Base-by-base conservation (phyloP, 2,113 vertebrate species). In the Dryoscopus gambensis region DNA sequence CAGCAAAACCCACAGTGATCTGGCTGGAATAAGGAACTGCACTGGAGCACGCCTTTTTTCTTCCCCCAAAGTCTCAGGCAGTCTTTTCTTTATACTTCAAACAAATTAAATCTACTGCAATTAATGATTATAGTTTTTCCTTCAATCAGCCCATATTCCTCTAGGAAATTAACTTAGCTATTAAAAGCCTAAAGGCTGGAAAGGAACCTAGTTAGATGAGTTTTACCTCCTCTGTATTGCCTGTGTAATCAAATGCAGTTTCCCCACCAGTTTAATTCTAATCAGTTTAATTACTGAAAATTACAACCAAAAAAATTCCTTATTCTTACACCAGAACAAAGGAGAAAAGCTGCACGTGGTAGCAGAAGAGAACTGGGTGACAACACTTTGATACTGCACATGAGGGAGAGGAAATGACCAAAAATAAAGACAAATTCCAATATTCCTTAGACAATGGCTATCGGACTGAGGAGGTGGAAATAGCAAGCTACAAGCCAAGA, bases 251-350 rank as follows among this genome's bases (percentile, higher is more conserved):
- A 96, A 93, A 93, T 89, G 86, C 88, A 92, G 88, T 90, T 96
- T 96, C 93, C 90, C 88, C 86, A 95, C 80, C 80, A 96, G 93
- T 95, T 95, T 94, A 95, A 96, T 96, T 96, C 90, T 94, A 93
- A 96, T 96, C 96, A 97, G 69, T 97, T 96, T 96, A 96, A 93
- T 96, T 96, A 95, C 92, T 96, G 92, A 96, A 96, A 96, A 97
- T 97, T 96, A 90, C 76, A 86, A 93, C 1, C 0, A 9, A 46
- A 52, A 56, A 60, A 42, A 4, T 0, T 3, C 16, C 55, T 87
- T 69, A 63, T 89, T 89, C 74, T 94, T 35, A 82, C 18, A 46
- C 23, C 59, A 89, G 90, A 93, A 97, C 76, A 86, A 93, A 94
- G 49, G 60, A 87, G 44, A 71, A 78, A 90, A 83, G 83, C 76